A percentile compares a stretch with the other conserved stretches of the same genome.
These are phyloP conservation scores for Metaphire vulgaris DNA, from an alignment of 1,140 invertebrate species.

Conservation along the genomic window DNA sequence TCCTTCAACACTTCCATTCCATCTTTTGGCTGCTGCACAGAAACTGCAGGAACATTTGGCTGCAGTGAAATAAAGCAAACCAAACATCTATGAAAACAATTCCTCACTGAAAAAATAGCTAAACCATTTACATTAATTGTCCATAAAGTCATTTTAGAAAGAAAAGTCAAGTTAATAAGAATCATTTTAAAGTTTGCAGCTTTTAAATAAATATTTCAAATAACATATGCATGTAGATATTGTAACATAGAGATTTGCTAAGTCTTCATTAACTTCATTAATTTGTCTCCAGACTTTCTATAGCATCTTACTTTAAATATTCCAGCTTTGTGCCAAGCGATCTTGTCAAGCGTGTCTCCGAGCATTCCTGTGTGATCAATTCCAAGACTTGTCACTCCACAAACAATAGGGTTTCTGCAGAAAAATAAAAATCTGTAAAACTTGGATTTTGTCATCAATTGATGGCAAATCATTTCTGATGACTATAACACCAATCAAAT, in stretches of 20 bases:
- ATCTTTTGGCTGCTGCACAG: slow-evolving; percentile 59
- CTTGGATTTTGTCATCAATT: slow-evolving; percentile 3
- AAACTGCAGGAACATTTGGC: slow-evolving; percentile 63
- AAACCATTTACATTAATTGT: no score
- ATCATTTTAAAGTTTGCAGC: no score
- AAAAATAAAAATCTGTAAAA: slow-evolving; percentile 2
- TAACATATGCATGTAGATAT: no score
- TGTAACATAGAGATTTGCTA: no score
- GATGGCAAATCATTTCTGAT: no score
- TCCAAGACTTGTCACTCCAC: slow-evolving; percentile 83
- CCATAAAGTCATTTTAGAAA: no score
- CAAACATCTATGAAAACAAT: not conserved
- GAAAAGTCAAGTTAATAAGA: no score
- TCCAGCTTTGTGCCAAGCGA: slow-evolving; percentile 91
- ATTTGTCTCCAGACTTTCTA: not conserved
- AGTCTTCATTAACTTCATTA: no score
- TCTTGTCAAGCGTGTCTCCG: slow-evolving; percentile 75
- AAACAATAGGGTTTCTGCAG: slow-evolving; percentile 65
- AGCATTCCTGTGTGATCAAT: slow-evolving; percentile 78
- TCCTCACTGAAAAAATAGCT: no score
- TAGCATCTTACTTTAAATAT: slow-evolving; percentile 69
- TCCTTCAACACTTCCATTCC: slow-evolving; percentile 66
- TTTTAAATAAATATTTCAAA: no score
- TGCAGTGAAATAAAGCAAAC: slow-evolving; percentile 25
- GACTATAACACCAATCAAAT: no score